Conservation (phyloP, 2,113 vertebrate genomes). For the Malaclemys terrapin region DNA sequence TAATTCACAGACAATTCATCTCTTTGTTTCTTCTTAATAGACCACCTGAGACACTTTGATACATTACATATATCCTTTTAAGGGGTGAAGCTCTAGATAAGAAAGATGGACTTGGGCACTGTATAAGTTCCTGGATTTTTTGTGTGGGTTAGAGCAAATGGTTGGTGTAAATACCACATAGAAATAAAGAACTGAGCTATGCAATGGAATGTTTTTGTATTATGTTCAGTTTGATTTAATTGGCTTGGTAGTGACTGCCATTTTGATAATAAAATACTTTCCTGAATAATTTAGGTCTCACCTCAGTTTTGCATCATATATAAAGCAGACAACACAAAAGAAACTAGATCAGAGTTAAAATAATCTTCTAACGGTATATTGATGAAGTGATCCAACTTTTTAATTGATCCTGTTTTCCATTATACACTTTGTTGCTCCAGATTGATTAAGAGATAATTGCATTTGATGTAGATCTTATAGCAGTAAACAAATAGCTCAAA, state of each 20-base stretch:
- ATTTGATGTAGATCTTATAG: constrained; percentile 37
- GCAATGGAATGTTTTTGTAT: background rate
- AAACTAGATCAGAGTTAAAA: constrained; percentile 41
- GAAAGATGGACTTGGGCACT: background rate
- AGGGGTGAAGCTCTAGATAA: background rate
- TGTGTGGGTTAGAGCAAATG: background rate
- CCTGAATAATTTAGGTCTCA: constrained; percentile 20
- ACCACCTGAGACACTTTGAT: background rate
- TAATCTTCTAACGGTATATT: constrained; percentile 28
- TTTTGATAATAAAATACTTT: constrained; percentile 38
- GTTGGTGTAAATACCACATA: background rate
- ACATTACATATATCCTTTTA: constrained; percentile 19
- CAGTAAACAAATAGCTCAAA: constrained; percentile 5
- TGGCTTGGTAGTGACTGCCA: background rate
- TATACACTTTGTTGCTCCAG: constrained; percentile 8
- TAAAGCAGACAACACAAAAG: background rate
- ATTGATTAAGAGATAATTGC: constrained; percentile 61
- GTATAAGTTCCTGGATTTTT: background rate
- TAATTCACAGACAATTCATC: constrained; percentile 12
- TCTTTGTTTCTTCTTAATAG: background rate
- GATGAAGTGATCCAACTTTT: constrained; percentile 51
- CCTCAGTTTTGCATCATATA: background rate
- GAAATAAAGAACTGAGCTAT: background rate
- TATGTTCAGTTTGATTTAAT: background rate
- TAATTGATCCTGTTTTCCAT: constrained; percentile 56